phyloP scores from a whole-genome alignment of 2,797 vertebrate species.

The Hozukius guyotensis region DNA sequence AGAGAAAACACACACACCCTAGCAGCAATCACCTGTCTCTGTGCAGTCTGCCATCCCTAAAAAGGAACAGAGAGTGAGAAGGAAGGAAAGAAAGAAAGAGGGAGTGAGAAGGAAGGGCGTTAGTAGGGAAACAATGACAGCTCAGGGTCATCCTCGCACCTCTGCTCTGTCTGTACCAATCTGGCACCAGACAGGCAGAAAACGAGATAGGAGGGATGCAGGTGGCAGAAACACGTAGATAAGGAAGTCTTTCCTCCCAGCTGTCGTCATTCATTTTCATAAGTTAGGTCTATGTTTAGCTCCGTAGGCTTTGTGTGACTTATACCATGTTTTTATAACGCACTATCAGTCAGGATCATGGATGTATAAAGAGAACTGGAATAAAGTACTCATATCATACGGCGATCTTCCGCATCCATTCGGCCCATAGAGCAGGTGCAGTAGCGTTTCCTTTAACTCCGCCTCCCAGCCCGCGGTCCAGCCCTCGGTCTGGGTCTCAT shows the following conservation, averaged over 20 bases:
- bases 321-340: constrained; percentile 21
- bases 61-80: constrained; percentile 27
- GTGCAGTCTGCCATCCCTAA: constrained; percentile 46
- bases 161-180: constrained; percentile 56
- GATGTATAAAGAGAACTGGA: no score
- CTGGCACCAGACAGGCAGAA: constrained; percentile 59
- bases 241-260: constrained; percentile 40
- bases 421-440: fast-evolving
- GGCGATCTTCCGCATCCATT: no score
- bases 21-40: constrained; percentile 51
- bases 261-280: constrained; percentile 54
- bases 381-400: no score
- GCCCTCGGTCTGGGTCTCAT: no score
- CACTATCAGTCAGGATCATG: constrained; percentile 1
- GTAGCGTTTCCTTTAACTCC: no score
- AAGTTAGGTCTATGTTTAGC: constrained; percentile 26
- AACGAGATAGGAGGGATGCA: constrained; percentile 45
- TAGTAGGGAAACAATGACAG: constrained; percentile 72
- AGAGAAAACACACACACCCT: constrained; percentile 4
- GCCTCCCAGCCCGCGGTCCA: no score
- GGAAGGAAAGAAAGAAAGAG: constrained; percentile 9
- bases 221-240: constrained; percentile 52
- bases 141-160: constrained; percentile 72
- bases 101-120: constrained; percentile 26
- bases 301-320: constrained; percentile 19